These are phyloP conservation scores for Castor canadensis DNA, from an alignment of 2,113 vertebrate species.

Conservation along the genomic window DNA sequence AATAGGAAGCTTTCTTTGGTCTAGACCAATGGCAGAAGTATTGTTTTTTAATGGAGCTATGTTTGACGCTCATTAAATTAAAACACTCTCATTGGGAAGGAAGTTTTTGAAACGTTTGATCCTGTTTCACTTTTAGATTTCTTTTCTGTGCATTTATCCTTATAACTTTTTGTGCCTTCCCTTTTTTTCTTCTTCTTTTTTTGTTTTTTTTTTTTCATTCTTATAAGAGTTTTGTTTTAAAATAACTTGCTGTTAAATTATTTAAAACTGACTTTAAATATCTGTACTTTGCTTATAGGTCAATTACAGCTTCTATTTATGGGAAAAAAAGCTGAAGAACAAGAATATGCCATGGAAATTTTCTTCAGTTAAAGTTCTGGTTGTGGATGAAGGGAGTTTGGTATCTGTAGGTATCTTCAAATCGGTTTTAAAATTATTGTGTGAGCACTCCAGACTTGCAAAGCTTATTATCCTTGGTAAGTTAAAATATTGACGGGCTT, in stretches of 20 bases:
- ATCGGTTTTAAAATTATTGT: constrained; percentile 85
- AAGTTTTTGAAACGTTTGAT: neutral
- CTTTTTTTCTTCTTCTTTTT: neutral
- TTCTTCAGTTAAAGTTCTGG: constrained; percentile 84
- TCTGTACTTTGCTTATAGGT: constrained; percentile 79
- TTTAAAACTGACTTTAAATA: constrained; percentile 16
- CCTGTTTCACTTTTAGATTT: neutral
- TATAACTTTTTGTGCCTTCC: neutral
- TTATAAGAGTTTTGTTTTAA: constrained; percentile 16
- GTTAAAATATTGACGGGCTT: constrained; percentile 60
- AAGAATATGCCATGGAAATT: constrained; percentile 84
- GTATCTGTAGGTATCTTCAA: constrained; percentile 86
- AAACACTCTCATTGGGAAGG: neutral
- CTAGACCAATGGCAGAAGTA: neutral
- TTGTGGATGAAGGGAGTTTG: constrained; percentile 93
- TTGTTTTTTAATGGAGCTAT: neutral
- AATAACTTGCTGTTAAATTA: neutral
- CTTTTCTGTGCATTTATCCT: neutral
- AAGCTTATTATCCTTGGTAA: constrained; percentile 91
- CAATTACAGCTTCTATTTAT: constrained; percentile 83
- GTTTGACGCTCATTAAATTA: neutral
- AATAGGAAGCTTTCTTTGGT: neutral
- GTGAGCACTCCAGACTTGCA: constrained; percentile 83
- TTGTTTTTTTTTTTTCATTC: neutral
- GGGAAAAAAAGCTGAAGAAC: constrained; percentile 29